Conservation (phyloP, 2,888 invertebrate genomes). For the Gibbula magus region DNA sequence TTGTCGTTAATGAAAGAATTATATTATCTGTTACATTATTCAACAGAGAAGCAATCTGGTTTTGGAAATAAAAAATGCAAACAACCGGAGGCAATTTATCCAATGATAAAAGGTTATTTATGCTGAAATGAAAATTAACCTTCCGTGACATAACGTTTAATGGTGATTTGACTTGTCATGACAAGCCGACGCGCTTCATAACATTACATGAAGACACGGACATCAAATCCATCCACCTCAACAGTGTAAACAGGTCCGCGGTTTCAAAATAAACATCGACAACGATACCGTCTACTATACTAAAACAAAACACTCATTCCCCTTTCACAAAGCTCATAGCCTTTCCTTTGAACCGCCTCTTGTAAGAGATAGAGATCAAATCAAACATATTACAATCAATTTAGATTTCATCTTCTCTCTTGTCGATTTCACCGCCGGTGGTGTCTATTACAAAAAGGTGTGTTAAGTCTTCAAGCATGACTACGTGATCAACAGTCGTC, state of each 20-base stretch:
- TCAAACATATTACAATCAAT: slow-evolving; percentile 11
- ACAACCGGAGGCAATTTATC: too few species aligned
- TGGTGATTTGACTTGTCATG: not conserved
- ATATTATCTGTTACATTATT: too few species aligned
- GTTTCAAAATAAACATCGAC: not conserved
- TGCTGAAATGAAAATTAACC: too few species aligned
- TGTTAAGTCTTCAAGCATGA: not conserved
- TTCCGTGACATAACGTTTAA: too few species aligned
- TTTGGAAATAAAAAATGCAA: too few species aligned
- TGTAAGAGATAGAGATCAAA: not conserved
- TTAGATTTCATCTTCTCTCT: not conserved
- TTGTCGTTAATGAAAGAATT: not conserved
- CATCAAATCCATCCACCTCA: not conserved
- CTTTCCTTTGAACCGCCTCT: not conserved
- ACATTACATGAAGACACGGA: not conserved
- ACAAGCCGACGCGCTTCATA: not conserved
- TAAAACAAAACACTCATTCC: not conserved
- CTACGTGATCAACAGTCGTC: not conserved
- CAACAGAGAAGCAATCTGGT: too few species aligned
- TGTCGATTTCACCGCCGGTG: not conserved
- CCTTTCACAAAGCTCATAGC: not conserved
- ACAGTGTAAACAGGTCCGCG: not conserved
- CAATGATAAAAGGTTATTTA: too few species aligned
- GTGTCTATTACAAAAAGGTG: slow-evolving; percentile 5
- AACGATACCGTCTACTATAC: not conserved